phyloP scores from a whole-genome alignment of 2,888 invertebrate genomes.

The Lissocephala sabroskyi region DNA sequence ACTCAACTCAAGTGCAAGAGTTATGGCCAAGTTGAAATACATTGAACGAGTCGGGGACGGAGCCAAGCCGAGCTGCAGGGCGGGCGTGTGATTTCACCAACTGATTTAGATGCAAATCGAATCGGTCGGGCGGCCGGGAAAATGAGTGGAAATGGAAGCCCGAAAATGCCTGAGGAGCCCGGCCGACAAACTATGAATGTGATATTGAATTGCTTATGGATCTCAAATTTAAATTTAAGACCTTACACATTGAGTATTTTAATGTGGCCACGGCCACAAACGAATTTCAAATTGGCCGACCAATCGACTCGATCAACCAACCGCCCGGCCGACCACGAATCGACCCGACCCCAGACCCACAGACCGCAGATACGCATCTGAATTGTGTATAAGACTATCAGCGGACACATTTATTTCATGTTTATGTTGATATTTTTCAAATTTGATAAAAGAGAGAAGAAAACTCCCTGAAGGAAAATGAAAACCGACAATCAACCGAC shows the following conservation, averaged over 20 bases:
- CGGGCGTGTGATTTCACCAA: conserved; percentile 47
- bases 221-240: conserved; percentile 68
- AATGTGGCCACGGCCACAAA: conserved; percentile 58
- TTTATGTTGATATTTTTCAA: conserved; percentile 65
- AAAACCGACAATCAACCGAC: conserved; percentile 15
- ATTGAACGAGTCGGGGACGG: too few species aligned
- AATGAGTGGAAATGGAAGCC: conserved; percentile 33
- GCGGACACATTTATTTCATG: conserved; percentile 66
- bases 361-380: conserved; percentile 51
- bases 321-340: background rate
- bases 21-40: conserved; percentile 37
- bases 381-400: conserved; percentile 62
- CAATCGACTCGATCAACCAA: conserved; percentile 8
- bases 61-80: too few species aligned
- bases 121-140: conserved; percentile 33
- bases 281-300: conserved; percentile 54
- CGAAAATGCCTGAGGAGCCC: background rate
- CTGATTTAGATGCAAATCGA: conserved; percentile 62
- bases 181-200: conserved; percentile 53
- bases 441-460: conserved; percentile 47
- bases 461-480: background rate
- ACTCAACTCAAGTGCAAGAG: conserved; percentile 38
- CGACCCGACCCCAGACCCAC: conserved; percentile 11
- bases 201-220: conserved; percentile 63
- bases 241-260: conserved; percentile 68